Conservation (phyloP, 1,140 invertebrate genomes). For the Sesamia nonagrioides region DNA sequence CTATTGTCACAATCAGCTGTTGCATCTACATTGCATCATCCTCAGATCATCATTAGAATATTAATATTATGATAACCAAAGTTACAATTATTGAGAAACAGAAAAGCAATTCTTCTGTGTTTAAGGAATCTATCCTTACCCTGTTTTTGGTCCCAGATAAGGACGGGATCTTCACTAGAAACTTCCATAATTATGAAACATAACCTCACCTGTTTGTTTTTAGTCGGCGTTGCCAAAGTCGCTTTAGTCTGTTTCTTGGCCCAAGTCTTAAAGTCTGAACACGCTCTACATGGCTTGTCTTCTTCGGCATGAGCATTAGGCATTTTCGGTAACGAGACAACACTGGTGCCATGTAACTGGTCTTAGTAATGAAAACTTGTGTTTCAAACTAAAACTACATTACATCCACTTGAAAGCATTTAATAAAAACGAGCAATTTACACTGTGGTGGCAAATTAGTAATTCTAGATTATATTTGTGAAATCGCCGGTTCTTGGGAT, state of each 20-base stretch:
- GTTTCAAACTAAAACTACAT: conserved; percentile 7
- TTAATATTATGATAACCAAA: not conserved
- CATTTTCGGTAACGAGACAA: conserved; percentile 60
- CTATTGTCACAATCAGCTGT: conserved; percentile 31
- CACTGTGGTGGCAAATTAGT: not conserved
- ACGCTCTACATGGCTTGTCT: conserved; percentile 89
- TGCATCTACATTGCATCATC: conserved; percentile 22
- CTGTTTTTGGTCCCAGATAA: not conserved
- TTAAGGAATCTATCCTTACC: not conserved
- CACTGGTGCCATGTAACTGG: conserved; percentile 54
- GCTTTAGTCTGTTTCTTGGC: conserved; percentile 89
- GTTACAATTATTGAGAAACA: not conserved
- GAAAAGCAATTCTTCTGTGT: not conserved
- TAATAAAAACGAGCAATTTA: not conserved
- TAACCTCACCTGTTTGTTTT: conserved; percentile 78
- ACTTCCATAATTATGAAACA: conserved; percentile 61
- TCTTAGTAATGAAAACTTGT: conserved; percentile 45
- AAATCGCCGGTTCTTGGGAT: conserved; percentile 39
- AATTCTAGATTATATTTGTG: not conserved
- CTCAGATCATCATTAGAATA: not conserved
- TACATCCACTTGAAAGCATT: not conserved
- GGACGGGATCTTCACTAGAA: conserved; percentile 5
- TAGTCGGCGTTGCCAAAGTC: conserved; percentile 59
- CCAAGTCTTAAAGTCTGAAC: conserved; percentile 92
- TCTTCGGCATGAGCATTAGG: conserved; percentile 76